Conservation (phyloP, 2,113 vertebrate species). For the Cheirogaleus medius region DNA sequence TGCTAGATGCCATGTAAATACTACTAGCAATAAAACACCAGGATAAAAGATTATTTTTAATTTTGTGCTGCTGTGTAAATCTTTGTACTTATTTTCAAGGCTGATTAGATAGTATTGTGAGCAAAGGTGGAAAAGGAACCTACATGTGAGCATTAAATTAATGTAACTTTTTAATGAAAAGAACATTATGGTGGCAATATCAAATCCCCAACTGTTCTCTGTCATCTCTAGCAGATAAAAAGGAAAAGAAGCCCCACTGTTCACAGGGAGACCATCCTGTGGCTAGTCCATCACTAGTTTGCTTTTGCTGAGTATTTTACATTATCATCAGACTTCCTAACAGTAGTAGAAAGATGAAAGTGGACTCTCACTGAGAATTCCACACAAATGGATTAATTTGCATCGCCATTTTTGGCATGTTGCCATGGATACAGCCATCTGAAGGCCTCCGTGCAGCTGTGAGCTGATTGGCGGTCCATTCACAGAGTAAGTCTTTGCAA, state of each 20-base stretch:
- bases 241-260: constrained; percentile 36
- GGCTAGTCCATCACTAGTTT: background rate
- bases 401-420: constrained; percentile 63
- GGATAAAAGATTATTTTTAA: constrained; percentile 34
- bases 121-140: background rate
- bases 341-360: constrained; percentile 67
- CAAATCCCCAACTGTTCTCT: constrained; percentile 17
- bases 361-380: constrained; percentile 60
- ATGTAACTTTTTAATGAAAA: constrained; percentile 40
- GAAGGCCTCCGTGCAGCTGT: constrained; percentile 35
- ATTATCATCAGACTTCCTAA: constrained; percentile 52
- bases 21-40: background rate
- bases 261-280: constrained; percentile 5
- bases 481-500: constrained; percentile 47
- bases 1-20: background rate
- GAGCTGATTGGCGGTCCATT: constrained; percentile 68
- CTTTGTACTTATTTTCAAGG: constrained; percentile 2
- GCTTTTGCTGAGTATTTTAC: constrained; percentile 36
- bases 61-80: background rate
- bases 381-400: constrained; percentile 74
- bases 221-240: constrained; percentile 6
- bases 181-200: background rate
- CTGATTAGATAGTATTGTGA: background rate
- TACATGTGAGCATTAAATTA: constrained; percentile 8
- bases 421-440: constrained; percentile 72